Conservation (phyloP, 2,113 vertebrate genomes). For the Larimichthys polyactis region DNA sequence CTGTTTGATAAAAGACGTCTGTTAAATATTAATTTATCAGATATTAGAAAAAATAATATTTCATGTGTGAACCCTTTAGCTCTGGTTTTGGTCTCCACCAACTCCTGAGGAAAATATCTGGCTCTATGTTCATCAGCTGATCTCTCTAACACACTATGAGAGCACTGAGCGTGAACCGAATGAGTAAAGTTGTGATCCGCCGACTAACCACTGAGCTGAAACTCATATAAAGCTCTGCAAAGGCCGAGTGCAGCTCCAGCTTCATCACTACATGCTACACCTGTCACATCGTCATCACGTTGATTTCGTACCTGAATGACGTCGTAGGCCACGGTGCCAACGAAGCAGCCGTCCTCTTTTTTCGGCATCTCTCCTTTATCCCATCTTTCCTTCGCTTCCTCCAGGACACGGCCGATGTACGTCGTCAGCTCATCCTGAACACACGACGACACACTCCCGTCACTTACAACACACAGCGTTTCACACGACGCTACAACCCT, state of each 20-base stretch:
- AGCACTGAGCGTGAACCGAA: not conserved
- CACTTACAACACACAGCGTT: too few species aligned
- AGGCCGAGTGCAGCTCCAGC: too few species aligned
- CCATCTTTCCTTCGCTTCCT: constrained; percentile 83
- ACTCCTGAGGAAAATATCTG: not conserved
- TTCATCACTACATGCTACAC: too few species aligned
- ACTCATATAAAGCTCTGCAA: too few species aligned
- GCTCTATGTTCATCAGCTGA: not conserved
- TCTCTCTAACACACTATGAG: not conserved
- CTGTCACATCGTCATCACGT: too few species aligned
- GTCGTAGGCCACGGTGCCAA: constrained; percentile 87
- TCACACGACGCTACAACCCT: too few species aligned
- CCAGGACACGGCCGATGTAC: constrained; percentile 76
- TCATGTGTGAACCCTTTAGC: not conserved
- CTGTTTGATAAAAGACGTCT: not conserved
- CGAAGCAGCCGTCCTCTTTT: constrained; percentile 81
- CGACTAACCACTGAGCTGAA: too few species aligned
- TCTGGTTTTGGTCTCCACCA: not conserved
- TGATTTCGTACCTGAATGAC: constrained; percentile 87
- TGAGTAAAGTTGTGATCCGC: not conserved
- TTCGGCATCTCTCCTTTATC: constrained; percentile 77
- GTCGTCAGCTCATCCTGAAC: constrained; percentile 67
- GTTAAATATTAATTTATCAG: too few species aligned
- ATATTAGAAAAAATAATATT: too few species aligned
- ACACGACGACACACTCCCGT: not conserved